These are phyloP conservation scores for Ptilorrhoa leucosticta DNA, from an alignment of 2,113 vertebrate genomes.

Conservation along the genomic window DNA sequence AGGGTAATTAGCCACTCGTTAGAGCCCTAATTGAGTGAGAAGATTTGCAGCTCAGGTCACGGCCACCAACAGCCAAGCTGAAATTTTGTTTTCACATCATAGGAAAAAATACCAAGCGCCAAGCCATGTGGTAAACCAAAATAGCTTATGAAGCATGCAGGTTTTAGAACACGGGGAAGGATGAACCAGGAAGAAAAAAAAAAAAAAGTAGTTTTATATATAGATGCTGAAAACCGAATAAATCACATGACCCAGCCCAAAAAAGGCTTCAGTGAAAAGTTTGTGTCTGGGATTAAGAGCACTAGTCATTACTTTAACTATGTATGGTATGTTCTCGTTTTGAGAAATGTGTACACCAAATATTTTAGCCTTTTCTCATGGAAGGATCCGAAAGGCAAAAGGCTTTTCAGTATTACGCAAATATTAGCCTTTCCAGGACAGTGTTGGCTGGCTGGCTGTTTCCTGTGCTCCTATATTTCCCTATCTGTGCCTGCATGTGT, in stretches of 20 bases:
- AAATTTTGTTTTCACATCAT: constrained; percentile 60
- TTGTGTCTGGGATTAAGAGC: constrained; percentile 59
- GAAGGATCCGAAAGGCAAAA: background rate
- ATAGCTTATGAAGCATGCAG: constrained; percentile 59
- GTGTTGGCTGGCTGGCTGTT: background rate
- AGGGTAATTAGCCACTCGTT: background rate
- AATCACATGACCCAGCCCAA: constrained; percentile 51
- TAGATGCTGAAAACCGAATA: constrained; percentile 51
- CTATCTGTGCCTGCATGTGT: background rate
- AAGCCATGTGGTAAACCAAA: constrained; percentile 59
- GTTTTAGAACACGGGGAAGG: constrained; percentile 40
- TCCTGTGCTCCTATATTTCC: background rate
- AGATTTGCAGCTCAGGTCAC: constrained; percentile 47
- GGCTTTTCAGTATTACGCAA: background rate
- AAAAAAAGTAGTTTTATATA: constrained; percentile 44
- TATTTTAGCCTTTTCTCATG: constrained; percentile 62
- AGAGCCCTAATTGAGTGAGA: background rate
- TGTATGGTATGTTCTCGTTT: constrained; percentile 56
- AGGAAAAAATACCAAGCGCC: constrained; percentile 53
- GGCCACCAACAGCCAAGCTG: constrained; percentile 53
- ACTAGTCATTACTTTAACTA: constrained; percentile 65
- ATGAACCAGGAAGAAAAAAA: constrained; percentile 40
- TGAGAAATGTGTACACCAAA: constrained; percentile 47
- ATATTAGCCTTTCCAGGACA: constrained; percentile 1
- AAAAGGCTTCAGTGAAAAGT: constrained; percentile 61